These are phyloP conservation scores for Caiman crocodilus DNA, from an alignment of 2,797 vertebrate species.

Conservation along the genomic window DNA sequence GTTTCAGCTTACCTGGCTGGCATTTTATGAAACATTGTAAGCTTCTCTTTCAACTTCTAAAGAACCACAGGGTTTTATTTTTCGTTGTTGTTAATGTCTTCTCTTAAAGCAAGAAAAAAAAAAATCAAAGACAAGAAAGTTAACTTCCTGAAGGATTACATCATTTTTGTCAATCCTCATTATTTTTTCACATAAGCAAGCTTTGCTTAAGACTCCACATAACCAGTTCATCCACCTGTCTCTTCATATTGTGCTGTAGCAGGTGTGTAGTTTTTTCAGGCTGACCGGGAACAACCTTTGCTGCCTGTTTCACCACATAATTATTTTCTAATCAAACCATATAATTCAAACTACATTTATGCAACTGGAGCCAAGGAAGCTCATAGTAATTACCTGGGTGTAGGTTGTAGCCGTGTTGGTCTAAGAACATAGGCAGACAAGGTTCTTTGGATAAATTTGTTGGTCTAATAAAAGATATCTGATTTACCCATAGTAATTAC, in stretches of 20 bases:
- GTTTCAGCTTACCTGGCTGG: not conserved
- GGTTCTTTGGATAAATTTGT: too few species aligned
- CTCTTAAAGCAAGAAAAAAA: not conserved
- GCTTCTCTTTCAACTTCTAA: conserved; percentile 32
- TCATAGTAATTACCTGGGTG: not conserved
- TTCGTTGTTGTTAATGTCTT: conserved; percentile 22
- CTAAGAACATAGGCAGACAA: too few species aligned
- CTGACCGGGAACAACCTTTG: not conserved
- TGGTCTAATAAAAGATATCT: too few species aligned
- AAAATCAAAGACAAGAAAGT: conserved; percentile 25
- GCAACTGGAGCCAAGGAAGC: not conserved
- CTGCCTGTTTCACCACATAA: not conserved
- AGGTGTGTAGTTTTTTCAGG: conserved; percentile 21
- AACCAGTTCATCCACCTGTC: not conserved
- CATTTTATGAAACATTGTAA: conserved; percentile 42
- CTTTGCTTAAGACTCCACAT: conserved; percentile 9
- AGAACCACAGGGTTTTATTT: not conserved
- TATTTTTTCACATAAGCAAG: not conserved
- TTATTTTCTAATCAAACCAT: not conserved
- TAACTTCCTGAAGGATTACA: conserved; percentile 44
- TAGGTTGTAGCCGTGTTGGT: too few species aligned
- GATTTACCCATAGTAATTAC: not conserved
- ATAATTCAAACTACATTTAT: not conserved
- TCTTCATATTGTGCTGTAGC: not conserved
- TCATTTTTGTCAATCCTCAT: not conserved